A percentile compares a stretch with the other conserved stretches of the same genome.
phyloP scores from a whole-genome alignment of 2,113 vertebrate genomes.

The Pseudorhombus dupliciocellatus region DNA sequence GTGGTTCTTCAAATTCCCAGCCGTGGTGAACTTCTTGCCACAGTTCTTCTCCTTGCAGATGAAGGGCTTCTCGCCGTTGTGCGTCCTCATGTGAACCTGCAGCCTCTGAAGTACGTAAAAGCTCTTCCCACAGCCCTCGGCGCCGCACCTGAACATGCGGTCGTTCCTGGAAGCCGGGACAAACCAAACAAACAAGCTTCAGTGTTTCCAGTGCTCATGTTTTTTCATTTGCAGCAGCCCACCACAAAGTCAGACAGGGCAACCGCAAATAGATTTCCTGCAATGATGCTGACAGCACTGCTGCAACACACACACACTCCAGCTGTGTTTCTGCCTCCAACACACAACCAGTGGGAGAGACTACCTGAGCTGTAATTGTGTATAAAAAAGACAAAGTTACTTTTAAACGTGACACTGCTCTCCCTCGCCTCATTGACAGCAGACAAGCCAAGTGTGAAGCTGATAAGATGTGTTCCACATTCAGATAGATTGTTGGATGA shows the following conservation, averaged over 20 bases:
- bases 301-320: not conserved
- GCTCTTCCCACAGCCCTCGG: constrained; percentile 97
- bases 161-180: constrained; percentile 85
- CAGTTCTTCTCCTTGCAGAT: constrained; percentile 93
- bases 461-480: no score
- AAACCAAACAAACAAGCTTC: constrained; percentile 9
- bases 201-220: not conserved
- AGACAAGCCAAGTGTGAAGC: no score
- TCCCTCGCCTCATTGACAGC: no score
- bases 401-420: not conserved
- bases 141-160: constrained; percentile 92
- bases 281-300: not conserved
- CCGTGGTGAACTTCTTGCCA: constrained; percentile 96
- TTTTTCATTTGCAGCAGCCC: not conserved
- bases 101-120: constrained; percentile 97
- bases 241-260: constrained; percentile 8
- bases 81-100: constrained; percentile 99
- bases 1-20: constrained; percentile 98
- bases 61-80: constrained; percentile 97
- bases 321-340: constrained; percentile 11
- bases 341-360: constrained; percentile 18
- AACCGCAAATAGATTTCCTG: constrained; percentile 34
- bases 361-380: not conserved
- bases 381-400: not conserved
- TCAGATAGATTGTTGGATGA: no score